Conservation (phyloP, 2,113 vertebrate genomes). For the Coryphaenoides rupestris region DNA sequence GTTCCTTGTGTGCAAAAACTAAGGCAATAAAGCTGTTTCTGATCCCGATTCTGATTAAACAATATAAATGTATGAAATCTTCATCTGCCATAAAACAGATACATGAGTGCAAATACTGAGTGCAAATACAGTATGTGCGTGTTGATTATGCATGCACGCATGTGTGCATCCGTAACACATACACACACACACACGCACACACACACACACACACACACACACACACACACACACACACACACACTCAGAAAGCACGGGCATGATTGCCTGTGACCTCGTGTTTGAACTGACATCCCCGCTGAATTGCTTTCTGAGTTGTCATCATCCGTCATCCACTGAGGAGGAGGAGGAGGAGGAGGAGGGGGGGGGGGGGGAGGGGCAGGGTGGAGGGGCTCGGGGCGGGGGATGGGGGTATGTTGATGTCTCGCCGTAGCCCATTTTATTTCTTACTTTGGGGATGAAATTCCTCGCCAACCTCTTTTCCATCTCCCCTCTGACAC, state of each 20-base stretch:
- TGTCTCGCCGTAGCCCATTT: slow-evolving; percentile 37
- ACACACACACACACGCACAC: too few relatives aligned
- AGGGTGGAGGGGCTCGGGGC: too few relatives aligned
- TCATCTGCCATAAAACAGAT: slow-evolving; percentile 17
- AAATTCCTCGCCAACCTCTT: slow-evolving; percentile 45
- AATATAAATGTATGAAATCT: too few relatives aligned
- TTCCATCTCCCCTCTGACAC: background rate
- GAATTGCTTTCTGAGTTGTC: slow-evolving; percentile 68
- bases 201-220: too few relatives aligned
- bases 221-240: too few relatives aligned
- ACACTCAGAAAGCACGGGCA: slow-evolving; percentile 37
- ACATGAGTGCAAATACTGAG: slow-evolving; percentile 20
- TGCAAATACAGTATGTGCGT: slow-evolving; percentile 4
- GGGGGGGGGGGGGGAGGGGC: too few relatives aligned
- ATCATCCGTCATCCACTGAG: slow-evolving; percentile 65
- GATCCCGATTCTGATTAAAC: too few relatives aligned
- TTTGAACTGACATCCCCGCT: slow-evolving; percentile 55
- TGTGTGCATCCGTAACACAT: slow-evolving; percentile 9
- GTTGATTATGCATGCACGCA: background rate
- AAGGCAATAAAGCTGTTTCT: too few relatives aligned
- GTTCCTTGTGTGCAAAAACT: too few relatives aligned
- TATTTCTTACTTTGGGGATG: slow-evolving; percentile 49
- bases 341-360: slow-evolving; percentile 20
- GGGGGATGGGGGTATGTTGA: slow-evolving; percentile 26
- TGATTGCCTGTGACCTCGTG: slow-evolving; percentile 71